Evolutionary conservation across 2,888 invertebrate genomes (phyloP).

Genomic region (Cheilosia vernalis): DNA sequence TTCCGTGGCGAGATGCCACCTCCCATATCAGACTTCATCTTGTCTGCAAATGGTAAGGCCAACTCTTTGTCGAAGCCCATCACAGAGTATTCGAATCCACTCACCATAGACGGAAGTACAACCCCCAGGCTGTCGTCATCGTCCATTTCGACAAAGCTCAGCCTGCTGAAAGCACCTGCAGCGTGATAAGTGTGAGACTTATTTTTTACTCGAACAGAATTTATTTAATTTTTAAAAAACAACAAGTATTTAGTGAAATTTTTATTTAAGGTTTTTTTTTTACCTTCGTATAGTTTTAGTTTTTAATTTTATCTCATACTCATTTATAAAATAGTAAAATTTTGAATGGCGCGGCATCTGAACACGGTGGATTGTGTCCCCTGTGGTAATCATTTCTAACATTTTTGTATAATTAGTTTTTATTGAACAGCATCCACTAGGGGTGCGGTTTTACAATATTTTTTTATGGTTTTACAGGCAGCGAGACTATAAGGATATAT

Average conservation of each 20-base stretch:
- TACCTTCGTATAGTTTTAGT: not conserved
- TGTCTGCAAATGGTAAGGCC: slow-evolving; percentile 78
- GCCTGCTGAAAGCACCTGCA: slow-evolving; percentile 42
- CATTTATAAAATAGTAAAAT: slow-evolving; percentile 11
- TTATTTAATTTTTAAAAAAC: slow-evolving; percentile 29
- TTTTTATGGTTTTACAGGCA: slow-evolving; percentile 12
- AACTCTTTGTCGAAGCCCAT: slow-evolving; percentile 78
- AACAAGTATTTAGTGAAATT: slow-evolving; percentile 55
- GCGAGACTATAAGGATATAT: slow-evolving; percentile 15
- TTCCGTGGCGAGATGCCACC: slow-evolving; percentile 90
- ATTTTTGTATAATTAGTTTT: slow-evolving; percentile 31
- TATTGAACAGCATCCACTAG: slow-evolving; percentile 21
- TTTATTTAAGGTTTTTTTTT: slow-evolving; percentile 4
- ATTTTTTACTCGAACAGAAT: slow-evolving; percentile 3
- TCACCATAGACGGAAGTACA: slow-evolving; percentile 49
- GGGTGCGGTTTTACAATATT: slow-evolving; percentile 31
- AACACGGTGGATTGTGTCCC: slow-evolving; percentile 11
- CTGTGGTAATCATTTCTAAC: slow-evolving; percentile 35
- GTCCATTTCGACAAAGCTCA: slow-evolving; percentile 64
- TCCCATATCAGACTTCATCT: slow-evolving; percentile 83
- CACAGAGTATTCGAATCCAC: slow-evolving; percentile 78
- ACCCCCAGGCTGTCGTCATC: slow-evolving; percentile 37
- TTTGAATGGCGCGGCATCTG: not conserved
- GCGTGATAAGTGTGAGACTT: slow-evolving; percentile 55
- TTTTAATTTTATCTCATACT: slow-evolving; percentile 17